These are phyloP conservation scores for Sarcophaga bullata DNA, from an alignment of 1,140 invertebrate species.

Conservation along the genomic window DNA sequence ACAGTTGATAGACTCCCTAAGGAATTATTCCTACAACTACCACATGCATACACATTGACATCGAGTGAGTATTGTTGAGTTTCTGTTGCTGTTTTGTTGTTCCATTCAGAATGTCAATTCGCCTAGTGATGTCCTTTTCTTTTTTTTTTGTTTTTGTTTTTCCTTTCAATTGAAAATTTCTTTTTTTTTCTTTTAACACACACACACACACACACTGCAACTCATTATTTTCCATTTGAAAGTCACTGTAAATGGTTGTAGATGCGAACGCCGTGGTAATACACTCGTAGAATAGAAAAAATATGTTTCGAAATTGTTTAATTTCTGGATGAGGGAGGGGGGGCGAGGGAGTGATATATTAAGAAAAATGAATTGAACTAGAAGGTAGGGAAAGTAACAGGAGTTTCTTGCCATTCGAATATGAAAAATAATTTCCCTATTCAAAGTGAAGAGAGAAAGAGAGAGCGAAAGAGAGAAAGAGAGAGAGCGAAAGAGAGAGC, in stretches of 20 bases:
- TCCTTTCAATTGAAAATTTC: neutral
- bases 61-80: neutral
- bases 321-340: neutral
- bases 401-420: no score
- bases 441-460: no score
- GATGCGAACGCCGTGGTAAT: no score
- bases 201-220: conserved; percentile 3
- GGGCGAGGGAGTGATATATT: no score
- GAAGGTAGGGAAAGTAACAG: no score
- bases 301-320: conserved; percentile 36
- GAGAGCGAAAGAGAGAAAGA: no score
- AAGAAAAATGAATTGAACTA: no score
- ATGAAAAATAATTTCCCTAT: no score
- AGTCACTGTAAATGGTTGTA: conserved; percentile 3
- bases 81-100: neutral
- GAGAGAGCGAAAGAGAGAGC: no score
- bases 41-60: neutral
- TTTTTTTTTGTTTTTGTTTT: conserved; percentile 20
- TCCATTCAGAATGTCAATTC: neutral
- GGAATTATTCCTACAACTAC: conserved; percentile 32
- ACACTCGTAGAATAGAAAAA: conserved; percentile 15
- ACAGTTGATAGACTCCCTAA: conserved; percentile 43
- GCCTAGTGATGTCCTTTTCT: conserved; percentile 29
- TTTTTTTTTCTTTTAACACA: neutral
- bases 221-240: conserved; percentile 45